Evolutionary conservation across 2,888 invertebrate genomes (phyloP).

Genomic region (Dryocosmus kuriphilus): DNA sequence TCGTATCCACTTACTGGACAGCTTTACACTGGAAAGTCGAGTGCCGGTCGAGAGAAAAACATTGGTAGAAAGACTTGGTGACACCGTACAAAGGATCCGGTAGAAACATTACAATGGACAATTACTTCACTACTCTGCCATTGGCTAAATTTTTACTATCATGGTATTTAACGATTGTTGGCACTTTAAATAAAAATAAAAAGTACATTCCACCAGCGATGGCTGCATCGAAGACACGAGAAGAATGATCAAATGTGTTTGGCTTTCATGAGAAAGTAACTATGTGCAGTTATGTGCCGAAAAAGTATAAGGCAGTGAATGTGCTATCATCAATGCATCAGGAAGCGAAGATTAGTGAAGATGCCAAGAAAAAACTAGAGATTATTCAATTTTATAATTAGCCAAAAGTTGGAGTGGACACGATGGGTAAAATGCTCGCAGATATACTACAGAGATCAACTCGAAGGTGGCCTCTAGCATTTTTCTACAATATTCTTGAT

Average conservation of each 20-base stretch:
- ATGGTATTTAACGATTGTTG: constrained; percentile 57
- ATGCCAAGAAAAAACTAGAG: constrained; percentile 53
- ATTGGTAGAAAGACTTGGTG: constrained; percentile 63
- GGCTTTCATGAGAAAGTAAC: constrained; percentile 59
- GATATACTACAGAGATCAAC: too few species aligned
- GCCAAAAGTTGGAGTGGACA: constrained; percentile 54
- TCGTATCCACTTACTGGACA: constrained; percentile 59
- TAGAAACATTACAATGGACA: constrained; percentile 61
- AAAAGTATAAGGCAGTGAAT: constrained; percentile 61
- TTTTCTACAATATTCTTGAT: too few species aligned
- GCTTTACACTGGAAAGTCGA: constrained; percentile 60
- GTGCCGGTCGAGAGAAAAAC: constrained; percentile 59
- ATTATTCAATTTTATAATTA: constrained; percentile 49
- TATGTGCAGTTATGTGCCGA: constrained; percentile 58
- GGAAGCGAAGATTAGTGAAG: constrained; percentile 53
- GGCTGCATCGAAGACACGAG: constrained; percentile 56
- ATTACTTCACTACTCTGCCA: constrained; percentile 60
- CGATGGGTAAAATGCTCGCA: too few species aligned
- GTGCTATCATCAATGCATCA: constrained; percentile 55
- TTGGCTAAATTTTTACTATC: constrained; percentile 54
- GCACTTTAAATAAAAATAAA: constrained; percentile 54
- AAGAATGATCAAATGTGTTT: constrained; percentile 47
- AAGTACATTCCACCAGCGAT: too few species aligned
- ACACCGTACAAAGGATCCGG: constrained; percentile 61
- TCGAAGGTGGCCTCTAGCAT: too few species aligned